phyloP scores from a whole-genome alignment of 2,113 vertebrate genomes.

The Casuarius casuarius region DNA sequence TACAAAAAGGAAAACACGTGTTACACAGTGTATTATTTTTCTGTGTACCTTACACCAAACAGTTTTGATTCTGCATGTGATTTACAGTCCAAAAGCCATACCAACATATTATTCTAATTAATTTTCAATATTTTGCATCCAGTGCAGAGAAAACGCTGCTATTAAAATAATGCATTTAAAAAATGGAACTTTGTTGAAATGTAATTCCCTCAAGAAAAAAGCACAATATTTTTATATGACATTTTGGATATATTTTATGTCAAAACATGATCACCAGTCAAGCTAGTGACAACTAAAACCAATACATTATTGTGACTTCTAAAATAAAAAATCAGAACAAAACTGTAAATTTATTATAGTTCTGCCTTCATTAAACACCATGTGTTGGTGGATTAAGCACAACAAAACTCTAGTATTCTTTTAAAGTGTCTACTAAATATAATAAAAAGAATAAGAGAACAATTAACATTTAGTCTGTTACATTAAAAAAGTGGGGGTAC shows the following conservation, averaged over 20 bases:
- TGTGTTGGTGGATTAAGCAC: constrained; percentile 85
- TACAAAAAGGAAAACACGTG: constrained; percentile 7
- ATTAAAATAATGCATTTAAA: constrained; percentile 47
- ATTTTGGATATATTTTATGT: constrained; percentile 64
- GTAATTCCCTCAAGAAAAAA: constrained; percentile 13
- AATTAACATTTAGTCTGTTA: constrained; percentile 83
- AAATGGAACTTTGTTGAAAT: neutral
- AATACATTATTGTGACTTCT: constrained; percentile 74
- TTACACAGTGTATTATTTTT: neutral
- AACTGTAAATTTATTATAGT: constrained; percentile 87
- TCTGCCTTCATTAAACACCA: constrained; percentile 84
- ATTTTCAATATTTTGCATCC: neutral
- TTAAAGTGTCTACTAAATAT: constrained; percentile 90
- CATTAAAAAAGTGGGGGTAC: constrained; percentile 84
- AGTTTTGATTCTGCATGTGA: constrained; percentile 16
- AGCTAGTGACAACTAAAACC: constrained; percentile 62
- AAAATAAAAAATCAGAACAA: constrained; percentile 89
- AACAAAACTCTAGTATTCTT: constrained; percentile 85
- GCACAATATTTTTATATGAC: constrained; percentile 23
- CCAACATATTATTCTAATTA: neutral
- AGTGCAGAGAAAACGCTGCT: constrained; percentile 48
- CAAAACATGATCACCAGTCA: constrained; percentile 56
- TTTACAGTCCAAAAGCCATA: neutral
- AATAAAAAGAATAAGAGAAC: constrained; percentile 85
- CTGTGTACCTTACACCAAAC: neutral